Evolutionary conservation across 2,888 invertebrate species (phyloP).

Genomic region (Sabatieria punctata): DNA sequence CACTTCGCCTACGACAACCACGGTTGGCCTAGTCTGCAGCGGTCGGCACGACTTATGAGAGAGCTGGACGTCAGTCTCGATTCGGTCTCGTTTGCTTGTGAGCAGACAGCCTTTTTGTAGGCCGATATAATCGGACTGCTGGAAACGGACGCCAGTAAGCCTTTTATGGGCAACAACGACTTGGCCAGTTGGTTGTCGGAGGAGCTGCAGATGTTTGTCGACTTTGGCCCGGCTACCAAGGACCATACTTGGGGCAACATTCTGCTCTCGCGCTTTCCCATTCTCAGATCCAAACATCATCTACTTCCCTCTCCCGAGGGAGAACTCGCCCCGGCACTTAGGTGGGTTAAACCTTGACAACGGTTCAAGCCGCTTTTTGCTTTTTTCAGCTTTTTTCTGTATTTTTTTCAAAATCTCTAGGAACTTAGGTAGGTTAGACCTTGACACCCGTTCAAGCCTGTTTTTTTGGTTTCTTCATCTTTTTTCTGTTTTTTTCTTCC

Average conservation of each 20-base stretch:
- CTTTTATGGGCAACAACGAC: slow-evolving; percentile 36
- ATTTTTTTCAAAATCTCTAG: too few species aligned
- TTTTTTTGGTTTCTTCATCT: too few species aligned
- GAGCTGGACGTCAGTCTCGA: too few species aligned
- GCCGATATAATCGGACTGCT: slow-evolving; percentile 34
- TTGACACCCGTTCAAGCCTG: too few species aligned
- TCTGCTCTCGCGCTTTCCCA: slow-evolving; percentile 34
- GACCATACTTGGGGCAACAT: slow-evolving; percentile 37
- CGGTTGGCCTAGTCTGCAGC: slow-evolving; percentile 35
- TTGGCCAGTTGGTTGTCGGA: slow-evolving; percentile 34
- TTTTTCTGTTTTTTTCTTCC: too few species aligned
- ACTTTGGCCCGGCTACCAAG: slow-evolving; percentile 34
- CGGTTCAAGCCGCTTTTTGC: too few species aligned
- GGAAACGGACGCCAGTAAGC: slow-evolving; percentile 36
- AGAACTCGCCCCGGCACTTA: too few species aligned
- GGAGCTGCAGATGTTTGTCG: slow-evolving; percentile 32
- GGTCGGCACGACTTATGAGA: slow-evolving; percentile 27
- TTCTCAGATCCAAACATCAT: slow-evolving; percentile 33
- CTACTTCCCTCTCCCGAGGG: slow-evolving; percentile 35
- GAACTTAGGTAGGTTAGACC: too few species aligned
- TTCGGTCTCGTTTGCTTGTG: too few species aligned
- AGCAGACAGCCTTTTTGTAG: too few species aligned
- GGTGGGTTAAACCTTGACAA: too few species aligned
- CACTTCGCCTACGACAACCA: slow-evolving; percentile 37
- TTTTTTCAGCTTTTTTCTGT: too few species aligned